Percentiles rank a stretch among this genome's conserved stretches.
phyloP scores from a whole-genome alignment of 2,113 vertebrate genomes.

The Chrysochloris asiatica region DNA sequence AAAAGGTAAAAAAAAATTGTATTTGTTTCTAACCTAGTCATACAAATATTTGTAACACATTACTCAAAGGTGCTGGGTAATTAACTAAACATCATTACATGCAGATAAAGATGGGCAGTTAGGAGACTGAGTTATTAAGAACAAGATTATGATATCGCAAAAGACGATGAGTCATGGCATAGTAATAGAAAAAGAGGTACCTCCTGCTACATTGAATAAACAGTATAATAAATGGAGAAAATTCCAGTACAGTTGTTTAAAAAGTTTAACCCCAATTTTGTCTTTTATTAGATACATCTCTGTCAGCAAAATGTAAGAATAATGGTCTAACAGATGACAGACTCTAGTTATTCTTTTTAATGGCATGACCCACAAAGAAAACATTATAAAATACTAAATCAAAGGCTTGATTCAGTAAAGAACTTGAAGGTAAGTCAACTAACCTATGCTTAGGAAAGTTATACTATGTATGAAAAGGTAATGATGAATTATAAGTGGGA shows the following conservation, averaged over 20 bases:
- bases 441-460: constrained; percentile 57
- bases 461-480: constrained; percentile 39
- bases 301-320: constrained; percentile 56
- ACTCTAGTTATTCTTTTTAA: constrained; percentile 47
- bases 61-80: constrained; percentile 35
- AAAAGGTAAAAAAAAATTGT: no score
- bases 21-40: constrained; percentile 51
- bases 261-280: constrained; percentile 44
- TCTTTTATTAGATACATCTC: constrained; percentile 37
- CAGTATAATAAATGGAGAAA: neutral
- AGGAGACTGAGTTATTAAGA: constrained; percentile 4
- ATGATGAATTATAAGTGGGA: constrained; percentile 54
- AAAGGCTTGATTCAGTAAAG: constrained; percentile 66
- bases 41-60: neutral
- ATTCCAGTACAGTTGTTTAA: constrained; percentile 37
- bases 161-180: neutral
- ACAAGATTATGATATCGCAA: neutral
- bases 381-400: constrained; percentile 58
- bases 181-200: neutral
- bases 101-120: neutral
- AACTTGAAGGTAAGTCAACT: constrained; percentile 51
- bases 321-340: constrained; percentile 51
- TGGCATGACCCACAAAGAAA: constrained; percentile 61
- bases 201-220: neutral
- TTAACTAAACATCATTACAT: neutral